Base-by-base conservation (phyloP, 2,888 invertebrate species). In the Lasiommata megera region DNA sequence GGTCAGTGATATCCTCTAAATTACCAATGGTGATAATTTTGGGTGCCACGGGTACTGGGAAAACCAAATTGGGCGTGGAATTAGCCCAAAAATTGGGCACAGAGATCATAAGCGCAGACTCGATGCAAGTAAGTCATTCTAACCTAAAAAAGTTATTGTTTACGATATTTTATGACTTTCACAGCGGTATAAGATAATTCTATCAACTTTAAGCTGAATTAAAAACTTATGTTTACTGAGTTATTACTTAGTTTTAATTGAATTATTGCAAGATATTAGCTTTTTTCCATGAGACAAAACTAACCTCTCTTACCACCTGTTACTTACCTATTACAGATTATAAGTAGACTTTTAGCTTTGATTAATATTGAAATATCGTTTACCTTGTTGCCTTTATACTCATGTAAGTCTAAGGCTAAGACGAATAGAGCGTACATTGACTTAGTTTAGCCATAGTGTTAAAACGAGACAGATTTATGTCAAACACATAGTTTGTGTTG, bases 81-180 rank as follows among this genome's bases (percentile, higher is more conserved):
- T 89, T 99, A 65, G 98, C 98, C 0, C 93, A 94, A 72, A 94
- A 92, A 76, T 97, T 96, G 82, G 92, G 92, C 66, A 96, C 97
- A 23, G 99, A 99, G 92, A 95, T 99, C 58, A 96, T 99, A 60
- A 98, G 98, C 76, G 98, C 99, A 0, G 99, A 99, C 93, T 98
- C 99, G 16, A 99, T 99, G 98, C 99, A 99, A 94, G 98, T 97
- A 77, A 69, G 75, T 71, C 55, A 18, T 62, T 64, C 66, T 86
- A 85, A 86, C 85, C 86, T 84, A 69, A 68, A 80, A 77, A 66
- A 6, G 23, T 40, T 41, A 54, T 63, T 65, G 41, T 16, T 57
- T 55, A 50, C 16, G 11, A 28, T 51, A 1, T n/a, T 29, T 18
- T 18, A 0, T 12, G 36, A 12, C 1, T 1, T 17, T 12, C 17